Evolutionary conservation across 1,140 invertebrate genomes (phyloP), one percentile per base, ranked within the genome.

Genomic region (Eubasilissa regina): DNA sequence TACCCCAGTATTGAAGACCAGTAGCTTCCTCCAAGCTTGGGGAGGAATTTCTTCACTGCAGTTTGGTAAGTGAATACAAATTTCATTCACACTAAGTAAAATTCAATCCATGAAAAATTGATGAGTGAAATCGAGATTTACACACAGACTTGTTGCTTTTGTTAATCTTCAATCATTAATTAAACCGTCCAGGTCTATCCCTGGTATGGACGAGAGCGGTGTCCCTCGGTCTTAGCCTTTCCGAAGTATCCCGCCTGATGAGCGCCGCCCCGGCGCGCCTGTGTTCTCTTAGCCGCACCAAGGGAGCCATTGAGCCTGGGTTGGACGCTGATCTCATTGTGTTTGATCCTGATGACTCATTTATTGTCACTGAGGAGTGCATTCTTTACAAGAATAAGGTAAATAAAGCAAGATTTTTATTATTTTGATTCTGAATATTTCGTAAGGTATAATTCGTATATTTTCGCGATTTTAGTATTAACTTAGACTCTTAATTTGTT

Each of bases 21-120:
- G 90, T 19, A 90, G 94, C 83, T 94, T 94, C 83, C 84, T 94
- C 76, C 88, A 89, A 82, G 93, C 93, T 62, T 94, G 93, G 93
- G 93, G 93, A 66, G 94, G 94, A 62, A 94, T 95, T 77, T 91
- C 93, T 3, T 93, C 93, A 0, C 84, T 95, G 44, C 94, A 95
- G 85, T 93, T 94, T 84, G 93, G 93, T 92, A 87, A 75, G 84
- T 70, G 75, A n/a, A 55, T 35, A 3, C 25, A 35, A n/a, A n/a
- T n/a, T n/a, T n/a, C n/a, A n/a, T n/a, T n/a, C n/a, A n/a, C n/a
- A n/a, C n/a, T n/a, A n/a, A n/a, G n/a, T n/a, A n/a, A n/a, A n/a
- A n/a, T n/a, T n/a, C n/a, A n/a, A n/a, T n/a, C n/a, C n/a, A n/a
- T n/a, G n/a, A n/a, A n/a, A n/a, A n/a, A n/a, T n/a, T n/a, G n/a